Evolutionary conservation across 2,797 vertebrate species (phyloP).

Genomic region (Rhyacichthys aspro): DNA sequence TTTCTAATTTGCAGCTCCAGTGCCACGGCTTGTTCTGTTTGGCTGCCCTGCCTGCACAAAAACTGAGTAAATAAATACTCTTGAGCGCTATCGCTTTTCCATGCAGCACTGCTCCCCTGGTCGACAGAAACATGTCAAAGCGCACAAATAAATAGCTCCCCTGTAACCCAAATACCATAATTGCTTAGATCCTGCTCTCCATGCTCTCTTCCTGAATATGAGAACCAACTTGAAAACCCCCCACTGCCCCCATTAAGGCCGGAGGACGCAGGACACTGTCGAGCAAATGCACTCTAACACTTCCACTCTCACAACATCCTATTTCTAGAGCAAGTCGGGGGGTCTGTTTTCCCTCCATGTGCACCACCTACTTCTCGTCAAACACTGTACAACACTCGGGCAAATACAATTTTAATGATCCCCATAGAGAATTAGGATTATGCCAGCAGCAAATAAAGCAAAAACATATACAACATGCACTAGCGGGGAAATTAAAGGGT

Average conservation of each 20-base stretch:
- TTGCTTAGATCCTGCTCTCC: conserved; percentile 68
- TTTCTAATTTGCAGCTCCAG: conserved; percentile 36
- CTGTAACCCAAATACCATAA: conserved; percentile 76
- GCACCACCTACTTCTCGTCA: conserved; percentile 33
- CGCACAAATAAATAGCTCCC: conserved; percentile 75
- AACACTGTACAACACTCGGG: conserved; percentile 44
- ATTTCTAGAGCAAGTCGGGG: conserved; percentile 22
- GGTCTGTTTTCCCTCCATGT: conserved; percentile 13
- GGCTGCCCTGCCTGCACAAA: conserved; percentile 54
- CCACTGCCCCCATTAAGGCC: conserved; percentile 19
- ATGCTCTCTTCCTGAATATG: conserved; percentile 62
- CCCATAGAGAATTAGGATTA: conserved; percentile 19
- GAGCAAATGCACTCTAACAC: background rate
- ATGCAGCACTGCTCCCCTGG: conserved; percentile 41
- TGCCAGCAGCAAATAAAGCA: conserved; percentile 26
- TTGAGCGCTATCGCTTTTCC: conserved; percentile 63
- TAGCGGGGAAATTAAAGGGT: background rate
- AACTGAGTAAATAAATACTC: conserved; percentile 75
- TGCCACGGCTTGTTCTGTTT: conserved; percentile 50
- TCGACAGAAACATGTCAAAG: conserved; percentile 70
- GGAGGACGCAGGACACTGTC: conserved; percentile 24
- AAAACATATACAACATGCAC: conserved; percentile 2
- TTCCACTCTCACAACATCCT: conserved; percentile 31
- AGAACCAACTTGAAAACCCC: conserved; percentile 41
- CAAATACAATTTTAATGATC: conserved; percentile 41